Evolutionary conservation across 1,140 invertebrate genomes (phyloP).

Genomic region (Tetramorium alpestre): DNA sequence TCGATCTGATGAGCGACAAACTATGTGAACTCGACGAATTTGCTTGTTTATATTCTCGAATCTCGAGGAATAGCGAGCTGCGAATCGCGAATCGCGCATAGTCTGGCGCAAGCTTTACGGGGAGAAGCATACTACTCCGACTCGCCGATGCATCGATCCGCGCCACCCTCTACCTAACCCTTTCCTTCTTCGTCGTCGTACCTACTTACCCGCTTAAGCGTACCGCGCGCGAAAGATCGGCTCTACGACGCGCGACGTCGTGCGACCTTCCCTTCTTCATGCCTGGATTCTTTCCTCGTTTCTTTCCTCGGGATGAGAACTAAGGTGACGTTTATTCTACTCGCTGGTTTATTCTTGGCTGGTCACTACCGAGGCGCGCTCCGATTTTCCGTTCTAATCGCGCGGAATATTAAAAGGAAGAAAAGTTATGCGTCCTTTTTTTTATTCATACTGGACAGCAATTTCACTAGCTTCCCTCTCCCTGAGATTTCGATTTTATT

Average conservation of each 20-base stretch:
- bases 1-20: too few species aligned
- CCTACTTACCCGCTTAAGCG: constrained; percentile 59
- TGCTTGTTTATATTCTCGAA: neutral
- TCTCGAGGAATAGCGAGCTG: neutral
- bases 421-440: neutral
- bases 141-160: constrained; percentile 77
- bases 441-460: neutral
- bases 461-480: neutral
- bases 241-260: constrained; percentile 21
- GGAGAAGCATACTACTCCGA: constrained; percentile 38
- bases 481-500: neutral
- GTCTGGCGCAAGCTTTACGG: neutral
- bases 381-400: constrained; percentile 7
- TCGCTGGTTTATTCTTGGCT: neutral
- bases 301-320: constrained; percentile 30
- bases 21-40: neutral
- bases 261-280: constrained; percentile 36
- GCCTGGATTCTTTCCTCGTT: neutral
- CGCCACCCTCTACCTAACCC: constrained; percentile 70
- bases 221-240: constrained; percentile 51
- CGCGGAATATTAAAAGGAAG: neutral
- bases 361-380: neutral
- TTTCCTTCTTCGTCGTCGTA: constrained; percentile 56
- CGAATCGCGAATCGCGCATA: neutral
- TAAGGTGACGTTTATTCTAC: neutral